Evolutionary conservation across 2,888 invertebrate species (phyloP).

Genomic region (Ypsolopha sequella): DNA sequence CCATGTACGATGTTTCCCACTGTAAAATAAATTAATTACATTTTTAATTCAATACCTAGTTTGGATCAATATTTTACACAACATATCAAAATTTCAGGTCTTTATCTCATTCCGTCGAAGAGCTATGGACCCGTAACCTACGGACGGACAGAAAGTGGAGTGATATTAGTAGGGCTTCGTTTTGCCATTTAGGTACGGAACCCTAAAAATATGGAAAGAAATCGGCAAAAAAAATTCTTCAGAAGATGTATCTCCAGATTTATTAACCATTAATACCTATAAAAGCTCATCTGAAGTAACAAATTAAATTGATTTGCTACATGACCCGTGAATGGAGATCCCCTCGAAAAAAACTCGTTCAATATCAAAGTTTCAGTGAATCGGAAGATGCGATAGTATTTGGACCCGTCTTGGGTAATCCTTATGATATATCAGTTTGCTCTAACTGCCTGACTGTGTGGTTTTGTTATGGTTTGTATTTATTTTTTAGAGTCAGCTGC

Average conservation of each 20-base stretch:
- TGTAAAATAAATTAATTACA: no score
- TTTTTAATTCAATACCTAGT: no score
- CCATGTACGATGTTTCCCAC: no score
- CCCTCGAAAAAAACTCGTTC: slow-evolving; percentile 27
- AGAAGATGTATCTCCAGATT: slow-evolving; percentile 6
- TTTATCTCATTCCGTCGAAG: no score
- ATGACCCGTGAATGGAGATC: slow-evolving; percentile 51
- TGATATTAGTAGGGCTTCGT: no score
- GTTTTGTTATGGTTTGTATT: no score
- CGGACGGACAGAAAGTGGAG: no score
- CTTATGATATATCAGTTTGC: background rate
- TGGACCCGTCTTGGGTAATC: background rate
- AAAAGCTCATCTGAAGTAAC: slow-evolving; percentile 8
- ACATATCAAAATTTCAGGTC: no score
- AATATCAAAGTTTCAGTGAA: slow-evolving; percentile 29
- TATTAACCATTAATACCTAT: slow-evolving; percentile 11
- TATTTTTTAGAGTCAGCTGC: no score
- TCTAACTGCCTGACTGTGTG: background rate
- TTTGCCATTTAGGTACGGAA: no score
- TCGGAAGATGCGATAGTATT: slow-evolving; percentile 41
- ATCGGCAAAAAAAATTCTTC: background rate
- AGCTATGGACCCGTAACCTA: no score
- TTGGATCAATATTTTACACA: no score
- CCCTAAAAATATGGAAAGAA: background rate
- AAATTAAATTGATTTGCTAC: slow-evolving; percentile 22